phyloP scores from a whole-genome alignment of 1,140 invertebrate genomes.

The Varroa destructor region DNA sequence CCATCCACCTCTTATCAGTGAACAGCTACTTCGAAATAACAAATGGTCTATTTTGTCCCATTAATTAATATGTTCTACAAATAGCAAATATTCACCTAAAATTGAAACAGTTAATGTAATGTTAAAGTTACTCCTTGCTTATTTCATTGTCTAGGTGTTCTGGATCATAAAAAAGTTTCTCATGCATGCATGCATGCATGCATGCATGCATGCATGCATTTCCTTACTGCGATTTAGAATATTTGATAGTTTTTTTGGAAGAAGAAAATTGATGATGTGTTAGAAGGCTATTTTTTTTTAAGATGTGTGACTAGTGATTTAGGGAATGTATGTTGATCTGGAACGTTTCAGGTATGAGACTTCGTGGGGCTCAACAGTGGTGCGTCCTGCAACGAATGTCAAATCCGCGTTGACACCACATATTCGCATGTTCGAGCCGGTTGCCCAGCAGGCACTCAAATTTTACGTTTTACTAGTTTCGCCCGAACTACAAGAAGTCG shows the following conservation, averaged over 20 bases:
- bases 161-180: too few relatives aligned
- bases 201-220: too few relatives aligned
- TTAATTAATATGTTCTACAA: too few relatives aligned
- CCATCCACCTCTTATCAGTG: not conserved
- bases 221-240: too few relatives aligned
- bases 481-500: constrained; percentile 13
- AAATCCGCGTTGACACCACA: constrained; percentile 15
- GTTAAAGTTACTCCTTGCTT: not conserved
- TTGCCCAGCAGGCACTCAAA: constrained; percentile 14
- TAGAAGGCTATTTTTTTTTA: not conserved
- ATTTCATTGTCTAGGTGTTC: too few relatives aligned
- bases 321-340: not conserved
- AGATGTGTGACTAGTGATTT: not conserved
- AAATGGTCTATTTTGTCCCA: constrained; percentile 1
- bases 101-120: not conserved
- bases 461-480: constrained; percentile 10
- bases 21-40: not conserved
- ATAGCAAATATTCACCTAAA: not conserved
- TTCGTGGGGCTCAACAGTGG: not conserved
- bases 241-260: too few relatives aligned
- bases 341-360: constrained; percentile 18
- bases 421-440: constrained; percentile 7
- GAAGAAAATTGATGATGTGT: not conserved
- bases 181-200: too few relatives aligned
- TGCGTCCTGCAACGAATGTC: constrained; percentile 8